A percentile compares a stretch with the other conserved stretches of the same genome.
phyloP scores from a whole-genome alignment of 2,888 invertebrate species.

The Epiblema foenella region DNA sequence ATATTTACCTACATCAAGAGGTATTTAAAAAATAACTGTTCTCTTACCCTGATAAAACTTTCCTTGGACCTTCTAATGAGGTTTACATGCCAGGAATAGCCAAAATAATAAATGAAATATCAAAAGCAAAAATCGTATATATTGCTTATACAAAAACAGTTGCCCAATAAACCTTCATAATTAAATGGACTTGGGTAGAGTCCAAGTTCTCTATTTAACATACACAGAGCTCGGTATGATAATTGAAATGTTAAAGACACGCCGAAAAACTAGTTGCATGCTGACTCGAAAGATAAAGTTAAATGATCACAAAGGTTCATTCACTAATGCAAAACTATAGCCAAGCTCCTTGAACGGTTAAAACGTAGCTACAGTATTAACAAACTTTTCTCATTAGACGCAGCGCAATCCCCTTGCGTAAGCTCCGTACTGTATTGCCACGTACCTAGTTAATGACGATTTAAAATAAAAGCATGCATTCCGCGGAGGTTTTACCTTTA shows the following conservation, averaged over 20 bases:
- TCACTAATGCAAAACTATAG: conserved; percentile 26
- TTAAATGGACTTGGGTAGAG: conserved; percentile 34
- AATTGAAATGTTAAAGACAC: conserved; percentile 12
- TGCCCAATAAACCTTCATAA: conserved; percentile 18
- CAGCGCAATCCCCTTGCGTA: conserved; percentile 44
- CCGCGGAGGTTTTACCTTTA: conserved; percentile 35
- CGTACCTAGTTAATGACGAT: conserved; percentile 31
- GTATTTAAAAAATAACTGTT: too few relatives aligned
- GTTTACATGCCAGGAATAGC: background rate
- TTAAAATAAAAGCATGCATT: conserved; percentile 38
- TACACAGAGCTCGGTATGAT: conserved; percentile 10
- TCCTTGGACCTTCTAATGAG: background rate
- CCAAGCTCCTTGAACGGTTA: conserved; percentile 27
- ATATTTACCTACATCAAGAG: too few relatives aligned
- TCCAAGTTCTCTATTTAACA: conserved; percentile 26
- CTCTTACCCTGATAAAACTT: background rate
- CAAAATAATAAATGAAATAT: background rate
- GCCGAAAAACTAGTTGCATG: background rate
- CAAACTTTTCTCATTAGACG: conserved; percentile 52
- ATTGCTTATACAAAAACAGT: background rate
- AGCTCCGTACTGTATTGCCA: conserved; percentile 27
- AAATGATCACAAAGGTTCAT: conserved; percentile 24
- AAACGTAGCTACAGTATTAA: conserved; percentile 27
- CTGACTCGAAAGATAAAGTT: background rate
- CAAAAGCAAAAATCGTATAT: background rate